phyloP scores from a whole-genome alignment of 2,113 vertebrate species.

The Coreoperca whiteheadi region DNA sequence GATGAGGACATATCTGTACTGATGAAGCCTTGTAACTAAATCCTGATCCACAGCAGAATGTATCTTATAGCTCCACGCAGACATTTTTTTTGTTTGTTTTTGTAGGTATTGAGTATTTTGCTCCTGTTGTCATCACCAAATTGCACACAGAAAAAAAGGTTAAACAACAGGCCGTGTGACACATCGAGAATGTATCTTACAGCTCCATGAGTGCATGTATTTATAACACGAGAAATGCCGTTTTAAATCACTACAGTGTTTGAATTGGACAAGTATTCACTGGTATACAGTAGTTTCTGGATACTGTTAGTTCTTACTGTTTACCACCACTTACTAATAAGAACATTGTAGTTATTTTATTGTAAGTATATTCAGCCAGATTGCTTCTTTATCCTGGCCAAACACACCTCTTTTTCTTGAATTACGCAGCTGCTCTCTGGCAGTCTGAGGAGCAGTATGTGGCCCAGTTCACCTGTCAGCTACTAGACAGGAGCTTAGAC shows the following conservation, averaged over 20 bases:
- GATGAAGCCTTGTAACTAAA: slow-evolving; percentile 27
- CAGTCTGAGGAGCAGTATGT: slow-evolving; percentile 1
- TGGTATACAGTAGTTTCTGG: background rate
- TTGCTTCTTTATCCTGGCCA: background rate
- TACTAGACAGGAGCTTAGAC: background rate
- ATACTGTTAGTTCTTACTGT: background rate
- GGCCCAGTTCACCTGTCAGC: slow-evolving; percentile 8
- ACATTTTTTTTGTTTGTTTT: no score
- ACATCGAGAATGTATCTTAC: slow-evolving; percentile 18
- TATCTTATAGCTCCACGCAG: no score
- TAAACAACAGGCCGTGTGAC: no score
- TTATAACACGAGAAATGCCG: slow-evolving; percentile 19
- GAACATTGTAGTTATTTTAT: background rate
- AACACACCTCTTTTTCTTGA: background rate
- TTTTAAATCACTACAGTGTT: background rate
- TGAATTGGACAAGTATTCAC: background rate
- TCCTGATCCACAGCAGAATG: slow-evolving; percentile 4
- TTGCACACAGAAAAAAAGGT: no score
- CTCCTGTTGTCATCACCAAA: no score
- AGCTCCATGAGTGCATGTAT: slow-evolving; percentile 9
- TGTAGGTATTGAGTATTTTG: no score
- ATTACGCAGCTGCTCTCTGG: background rate
- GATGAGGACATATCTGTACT: slow-evolving; percentile 16
- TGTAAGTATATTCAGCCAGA: background rate
- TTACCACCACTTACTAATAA: no score